Evolutionary conservation across 1,140 invertebrate genomes (phyloP), one percentile per base, ranked within the genome.

Genomic region (Drosophila lacertosa): DNA sequence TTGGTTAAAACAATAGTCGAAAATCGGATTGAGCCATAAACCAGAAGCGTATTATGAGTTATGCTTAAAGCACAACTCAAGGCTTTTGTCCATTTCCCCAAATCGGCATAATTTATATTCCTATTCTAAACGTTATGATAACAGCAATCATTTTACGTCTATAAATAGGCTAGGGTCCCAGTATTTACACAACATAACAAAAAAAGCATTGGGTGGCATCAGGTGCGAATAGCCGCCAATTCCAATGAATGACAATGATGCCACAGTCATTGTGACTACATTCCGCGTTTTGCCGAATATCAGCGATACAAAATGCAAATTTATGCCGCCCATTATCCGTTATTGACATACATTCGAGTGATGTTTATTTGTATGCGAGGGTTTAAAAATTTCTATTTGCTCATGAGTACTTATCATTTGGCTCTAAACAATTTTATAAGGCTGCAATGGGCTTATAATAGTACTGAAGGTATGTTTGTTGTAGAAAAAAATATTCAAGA

Each of bases 161-260:
- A 82, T 70, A 60, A 59, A 63, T 39, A 62, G 44, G 54, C 57
- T 40, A 45, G 79, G 62, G 59, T 77, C 54, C 59, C 69, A 55
- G 79, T 70, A 82, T 82, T 82, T 82, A 70, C 78, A 82, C 78
- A 83, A 66, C 70, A 70, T 50, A 66, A 77, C 83, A 82, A 77
- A 77, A 82, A 82, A 77, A 78, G 70, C 69, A 74, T 83, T 82
- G 64, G 47, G 44, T 16, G 20, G 35, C 65, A 83, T 82, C 78
- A 82, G 79, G 78, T 82, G 78, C 74, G 80, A 82, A 83, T 74
- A 74, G 74, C 65, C 79, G 73, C 69, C 74, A 82, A 82, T 83
- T 82, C 74, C 79, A 83, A 82, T 82, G 79, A 82, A 82, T 82
- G 79, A 74, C 74, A 82, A 82, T 83, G 78, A 82, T 78, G 70